Percentiles rank a stretch among this genome's conserved stretches.
These are phyloP conservation scores for Amphipoea lucens DNA, from an alignment of 2,888 invertebrate genomes.

Conservation along the genomic window DNA sequence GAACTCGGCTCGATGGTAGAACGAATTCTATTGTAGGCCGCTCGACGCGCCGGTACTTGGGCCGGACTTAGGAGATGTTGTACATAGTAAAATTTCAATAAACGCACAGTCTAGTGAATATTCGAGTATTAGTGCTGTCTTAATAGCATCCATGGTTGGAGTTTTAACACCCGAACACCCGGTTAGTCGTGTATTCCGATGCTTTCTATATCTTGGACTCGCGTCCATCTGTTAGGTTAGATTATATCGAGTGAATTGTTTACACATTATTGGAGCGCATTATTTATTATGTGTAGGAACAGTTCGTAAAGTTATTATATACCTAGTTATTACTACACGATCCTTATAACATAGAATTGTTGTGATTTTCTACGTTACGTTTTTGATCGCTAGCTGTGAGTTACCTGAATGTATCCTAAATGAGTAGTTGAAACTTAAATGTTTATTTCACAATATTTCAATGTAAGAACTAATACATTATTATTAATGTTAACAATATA, in stretches of 20 bases:
- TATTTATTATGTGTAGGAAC: slow-evolving; percentile 80
- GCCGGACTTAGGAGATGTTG: slow-evolving; percentile 81
- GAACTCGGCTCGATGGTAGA: slow-evolving; percentile 75
- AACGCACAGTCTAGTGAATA: slow-evolving; percentile 90
- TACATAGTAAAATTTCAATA: slow-evolving; percentile 88
- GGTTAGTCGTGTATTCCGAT: slow-evolving; percentile 82
- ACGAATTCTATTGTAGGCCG: slow-evolving; percentile 79
- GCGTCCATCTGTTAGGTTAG: slow-evolving; percentile 85
- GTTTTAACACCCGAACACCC: slow-evolving; percentile 77
- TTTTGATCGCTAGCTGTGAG: slow-evolving; percentile 83
- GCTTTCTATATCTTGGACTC: slow-evolving; percentile 83
- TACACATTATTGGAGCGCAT: slow-evolving; percentile 78
- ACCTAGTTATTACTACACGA: slow-evolving; percentile 81
- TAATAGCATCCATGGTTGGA: slow-evolving; percentile 85
- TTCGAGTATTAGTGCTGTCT: slow-evolving; percentile 88
- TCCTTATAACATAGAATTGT: slow-evolving; percentile 78
- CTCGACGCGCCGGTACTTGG: slow-evolving; percentile 76
- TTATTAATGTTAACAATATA: slow-evolving; percentile 50
- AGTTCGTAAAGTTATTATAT: slow-evolving; percentile 77
- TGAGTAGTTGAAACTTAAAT: slow-evolving; percentile 60
- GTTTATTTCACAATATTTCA: slow-evolving; percentile 56
- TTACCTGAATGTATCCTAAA: slow-evolving; percentile 62
- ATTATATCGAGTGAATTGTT: slow-evolving; percentile 81
- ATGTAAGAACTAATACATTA: slow-evolving; percentile 52
- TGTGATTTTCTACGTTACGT: slow-evolving; percentile 81